Conservation (phyloP, 2,113 vertebrate genomes). For the Pluvianellus socialis region DNA sequence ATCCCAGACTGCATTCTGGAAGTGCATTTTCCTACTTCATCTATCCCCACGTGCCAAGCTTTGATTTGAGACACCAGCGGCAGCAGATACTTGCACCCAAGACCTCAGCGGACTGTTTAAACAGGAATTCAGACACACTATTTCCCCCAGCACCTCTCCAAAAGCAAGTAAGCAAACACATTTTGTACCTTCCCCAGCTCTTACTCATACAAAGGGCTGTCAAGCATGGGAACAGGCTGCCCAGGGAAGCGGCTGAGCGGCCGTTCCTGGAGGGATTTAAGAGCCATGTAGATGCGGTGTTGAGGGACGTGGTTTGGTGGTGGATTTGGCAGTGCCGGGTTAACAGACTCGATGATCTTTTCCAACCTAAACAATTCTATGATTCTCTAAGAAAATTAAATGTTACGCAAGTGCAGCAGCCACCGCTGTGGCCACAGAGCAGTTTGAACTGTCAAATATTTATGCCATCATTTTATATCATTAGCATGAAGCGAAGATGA, state of each 20-base stretch:
- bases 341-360: background rate
- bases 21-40: background rate
- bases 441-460: background rate
- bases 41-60: background rate
- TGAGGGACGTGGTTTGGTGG: background rate
- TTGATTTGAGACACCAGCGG: background rate
- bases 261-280: background rate
- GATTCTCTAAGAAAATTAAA: background rate
- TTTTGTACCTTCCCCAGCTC: background rate
- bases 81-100: background rate
- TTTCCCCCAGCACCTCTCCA: background rate
- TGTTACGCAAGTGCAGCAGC: background rate
- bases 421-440: background rate
- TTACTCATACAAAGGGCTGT: too few relatives aligned
- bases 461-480: background rate
- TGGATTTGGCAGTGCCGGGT: background rate
- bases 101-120: background rate
- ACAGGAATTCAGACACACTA: background rate
- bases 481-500: background rate
- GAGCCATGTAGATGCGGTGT: background rate
- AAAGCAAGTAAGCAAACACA: background rate
- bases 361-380: background rate
- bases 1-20: background rate
- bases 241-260: background rate
- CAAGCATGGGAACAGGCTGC: background rate